phyloP scores from a whole-genome alignment of 2,797 vertebrate genomes.

The Microctenopoma lineatum region DNA sequence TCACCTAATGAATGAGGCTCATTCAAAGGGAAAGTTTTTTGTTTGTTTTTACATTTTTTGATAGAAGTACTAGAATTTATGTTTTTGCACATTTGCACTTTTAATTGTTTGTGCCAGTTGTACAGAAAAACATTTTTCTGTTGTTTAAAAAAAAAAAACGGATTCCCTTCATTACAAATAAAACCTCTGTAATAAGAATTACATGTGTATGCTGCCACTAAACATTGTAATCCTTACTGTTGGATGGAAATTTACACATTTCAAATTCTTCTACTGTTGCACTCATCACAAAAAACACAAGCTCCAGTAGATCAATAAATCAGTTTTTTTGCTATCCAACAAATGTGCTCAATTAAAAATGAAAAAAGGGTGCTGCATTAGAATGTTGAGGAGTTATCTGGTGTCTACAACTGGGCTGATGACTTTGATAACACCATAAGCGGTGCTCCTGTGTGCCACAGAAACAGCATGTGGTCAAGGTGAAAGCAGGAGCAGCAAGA shows the following conservation, averaged over 20 bases:
- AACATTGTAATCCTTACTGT: slow-evolving; percentile 22
- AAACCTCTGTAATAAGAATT: slow-evolving; percentile 25
- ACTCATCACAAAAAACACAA: slow-evolving; percentile 40
- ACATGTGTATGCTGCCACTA: slow-evolving; percentile 20
- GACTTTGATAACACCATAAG: slow-evolving; percentile 77
- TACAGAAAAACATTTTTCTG: too few relatives aligned
- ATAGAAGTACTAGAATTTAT: neutral
- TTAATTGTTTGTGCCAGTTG: slow-evolving; percentile 4
- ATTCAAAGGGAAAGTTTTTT: neutral
- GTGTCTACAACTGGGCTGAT: slow-evolving; percentile 54
- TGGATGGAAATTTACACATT: slow-evolving; percentile 40
- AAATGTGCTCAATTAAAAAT: slow-evolving; percentile 44
- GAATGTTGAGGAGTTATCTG: slow-evolving; percentile 45
- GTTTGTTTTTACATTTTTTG: neutral
- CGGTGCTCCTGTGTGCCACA: slow-evolving; percentile 61
- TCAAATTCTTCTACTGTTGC: slow-evolving; percentile 39
- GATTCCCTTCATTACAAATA: slow-evolving; percentile 28
- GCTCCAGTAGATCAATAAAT: slow-evolving; percentile 33
- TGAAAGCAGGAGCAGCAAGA: slow-evolving; percentile 61
- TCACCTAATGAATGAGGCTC: neutral
- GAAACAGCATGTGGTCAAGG: slow-evolving; percentile 76
- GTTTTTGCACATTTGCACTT: neutral
- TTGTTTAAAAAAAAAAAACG: too few relatives aligned
- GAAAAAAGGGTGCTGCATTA: slow-evolving; percentile 25
- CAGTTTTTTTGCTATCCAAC: slow-evolving; percentile 57